phyloP scores from a whole-genome alignment of 1,140 invertebrate species.

The Drosophila punjabiensis region DNA sequence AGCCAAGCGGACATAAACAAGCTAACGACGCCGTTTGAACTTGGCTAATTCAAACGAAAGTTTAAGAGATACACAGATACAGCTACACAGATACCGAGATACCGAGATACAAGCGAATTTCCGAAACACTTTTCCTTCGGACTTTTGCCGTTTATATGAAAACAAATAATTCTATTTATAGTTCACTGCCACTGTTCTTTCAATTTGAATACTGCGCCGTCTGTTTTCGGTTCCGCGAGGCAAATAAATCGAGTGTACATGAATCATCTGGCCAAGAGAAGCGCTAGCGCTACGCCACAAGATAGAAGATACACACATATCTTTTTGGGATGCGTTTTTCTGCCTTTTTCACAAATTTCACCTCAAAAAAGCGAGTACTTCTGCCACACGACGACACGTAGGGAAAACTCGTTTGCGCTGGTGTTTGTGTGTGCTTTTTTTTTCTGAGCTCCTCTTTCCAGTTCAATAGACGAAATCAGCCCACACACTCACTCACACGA shows the following conservation, averaged over 20 bases:
- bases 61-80: constrained; percentile 29
- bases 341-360: constrained; percentile 75
- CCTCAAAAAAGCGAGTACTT: constrained; percentile 71
- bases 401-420: constrained; percentile 61
- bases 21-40: constrained; percentile 63
- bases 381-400: constrained; percentile 41
- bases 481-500: constrained; percentile 31
- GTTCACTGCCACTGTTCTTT: constrained; percentile 81
- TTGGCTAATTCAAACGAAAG: constrained; percentile 69
- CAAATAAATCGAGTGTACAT: constrained; percentile 56
- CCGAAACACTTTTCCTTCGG: constrained; percentile 58
- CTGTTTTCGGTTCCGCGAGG: constrained; percentile 45
- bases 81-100: constrained; percentile 13
- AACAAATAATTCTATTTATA: constrained; percentile 83
- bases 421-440: constrained; percentile 46
- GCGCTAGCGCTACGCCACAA: constrained; percentile 6
- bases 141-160: constrained; percentile 74
- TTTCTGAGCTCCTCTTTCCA: constrained; percentile 66
- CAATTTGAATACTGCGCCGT: constrained; percentile 69
- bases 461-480: constrained; percentile 68
- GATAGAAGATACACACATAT: constrained; percentile 53
- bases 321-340: constrained; percentile 57
- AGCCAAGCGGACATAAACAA: constrained; percentile 52
- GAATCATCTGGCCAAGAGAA: constrained; percentile 64
- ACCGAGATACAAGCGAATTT: constrained; percentile 40